Conservation (phyloP, 2,113 vertebrate species). For the Coptodon bakossiorum region DNA sequence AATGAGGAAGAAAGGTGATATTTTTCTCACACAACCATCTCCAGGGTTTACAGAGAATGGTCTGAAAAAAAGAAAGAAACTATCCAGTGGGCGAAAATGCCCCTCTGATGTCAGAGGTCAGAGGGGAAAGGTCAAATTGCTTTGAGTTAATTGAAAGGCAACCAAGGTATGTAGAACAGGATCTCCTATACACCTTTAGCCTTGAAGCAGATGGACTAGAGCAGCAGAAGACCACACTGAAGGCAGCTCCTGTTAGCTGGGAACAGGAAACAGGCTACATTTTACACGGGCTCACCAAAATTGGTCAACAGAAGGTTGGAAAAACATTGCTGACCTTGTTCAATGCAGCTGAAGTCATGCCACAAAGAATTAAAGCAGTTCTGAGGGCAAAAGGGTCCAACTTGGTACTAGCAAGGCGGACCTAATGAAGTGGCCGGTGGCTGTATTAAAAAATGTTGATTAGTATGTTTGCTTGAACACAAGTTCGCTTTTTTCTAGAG, state of each 20-base stretch:
- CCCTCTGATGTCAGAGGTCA: background rate
- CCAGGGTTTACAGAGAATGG: background rate
- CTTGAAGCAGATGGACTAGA: background rate
- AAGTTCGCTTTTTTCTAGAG: background rate
- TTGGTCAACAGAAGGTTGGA: background rate
- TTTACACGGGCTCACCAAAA: background rate
- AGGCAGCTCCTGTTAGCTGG: background rate
- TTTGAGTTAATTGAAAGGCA: background rate
- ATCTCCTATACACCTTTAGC: background rate
- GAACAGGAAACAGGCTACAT: background rate
- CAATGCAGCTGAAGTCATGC: background rate
- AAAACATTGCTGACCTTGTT: fast-evolving
- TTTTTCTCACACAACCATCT: background rate
- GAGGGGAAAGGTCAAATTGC: background rate
- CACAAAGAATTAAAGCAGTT: background rate
- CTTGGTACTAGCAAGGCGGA: background rate
- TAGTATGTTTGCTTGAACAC: background rate
- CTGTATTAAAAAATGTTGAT: background rate
- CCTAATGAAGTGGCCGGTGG: background rate
- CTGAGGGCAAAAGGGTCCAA: background rate
- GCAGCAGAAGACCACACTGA: background rate
- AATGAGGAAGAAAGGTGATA: background rate
- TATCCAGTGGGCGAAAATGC: background rate
- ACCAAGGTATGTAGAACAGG: background rate
- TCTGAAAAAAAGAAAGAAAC: background rate